phyloP scores from a whole-genome alignment of 2,797 vertebrate species.

The Cynopterus sphinx region DNA sequence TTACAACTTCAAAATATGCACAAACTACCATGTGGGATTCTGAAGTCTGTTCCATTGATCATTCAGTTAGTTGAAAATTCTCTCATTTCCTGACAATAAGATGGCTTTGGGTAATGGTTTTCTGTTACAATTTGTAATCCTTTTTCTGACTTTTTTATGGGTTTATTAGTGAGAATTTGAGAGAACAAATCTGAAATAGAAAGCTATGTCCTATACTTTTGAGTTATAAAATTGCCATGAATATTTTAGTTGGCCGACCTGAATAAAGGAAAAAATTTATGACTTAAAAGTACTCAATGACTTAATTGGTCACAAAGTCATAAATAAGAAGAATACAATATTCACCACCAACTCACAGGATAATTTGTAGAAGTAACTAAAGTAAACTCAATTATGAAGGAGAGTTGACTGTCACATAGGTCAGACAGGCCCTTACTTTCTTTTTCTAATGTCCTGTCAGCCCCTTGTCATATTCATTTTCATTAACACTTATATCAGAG shows the following conservation, averaged over 20 bases:
- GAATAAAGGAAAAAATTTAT: constrained; percentile 3
- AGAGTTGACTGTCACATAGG: constrained; percentile 27
- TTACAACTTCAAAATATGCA: not conserved
- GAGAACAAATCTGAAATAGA: not conserved
- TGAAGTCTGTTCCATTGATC: not conserved
- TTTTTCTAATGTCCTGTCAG: constrained; percentile 39
- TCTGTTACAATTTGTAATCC: not conserved
- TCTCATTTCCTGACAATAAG: constrained; percentile 2
- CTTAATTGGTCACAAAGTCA: constrained; percentile 35
- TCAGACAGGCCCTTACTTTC: constrained; percentile 49
- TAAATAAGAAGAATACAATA: constrained; percentile 22
- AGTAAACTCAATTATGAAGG: constrained; percentile 59
- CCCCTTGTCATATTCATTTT: constrained; percentile 58
- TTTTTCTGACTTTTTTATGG: not conserved
- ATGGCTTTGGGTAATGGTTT: constrained; percentile 13
- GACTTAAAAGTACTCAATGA: constrained; percentile 34
- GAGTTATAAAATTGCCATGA: constrained; percentile 2
- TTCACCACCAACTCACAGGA: not conserved
- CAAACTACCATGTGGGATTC: not conserved
- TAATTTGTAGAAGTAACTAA: constrained; percentile 35
- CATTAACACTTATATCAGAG: constrained; percentile 54
- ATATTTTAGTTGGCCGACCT: constrained; percentile 44
- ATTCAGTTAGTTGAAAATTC: not conserved
- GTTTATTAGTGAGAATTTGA: constrained; percentile 38
- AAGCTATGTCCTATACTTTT: not conserved